Evolutionary conservation across 2,797 vertebrate genomes (phyloP).

Genomic region (Esox lucius): DNA sequence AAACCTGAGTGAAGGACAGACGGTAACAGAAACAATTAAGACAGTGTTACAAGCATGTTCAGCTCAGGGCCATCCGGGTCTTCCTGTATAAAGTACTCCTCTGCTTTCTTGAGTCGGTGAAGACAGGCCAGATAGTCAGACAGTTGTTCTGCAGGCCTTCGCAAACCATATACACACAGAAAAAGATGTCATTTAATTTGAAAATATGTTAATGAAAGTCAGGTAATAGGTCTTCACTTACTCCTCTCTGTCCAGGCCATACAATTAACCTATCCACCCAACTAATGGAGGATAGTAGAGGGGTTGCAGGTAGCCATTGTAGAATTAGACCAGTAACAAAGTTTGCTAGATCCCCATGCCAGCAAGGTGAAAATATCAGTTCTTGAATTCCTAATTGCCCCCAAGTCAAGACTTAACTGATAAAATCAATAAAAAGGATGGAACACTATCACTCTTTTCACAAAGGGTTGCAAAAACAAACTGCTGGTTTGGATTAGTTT

Average conservation of each 20-base stretch:
- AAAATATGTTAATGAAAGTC: not conserved
- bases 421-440: too few relatives aligned
- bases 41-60: constrained; percentile 4
- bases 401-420: too few relatives aligned
- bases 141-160: not conserved
- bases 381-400: too few relatives aligned
- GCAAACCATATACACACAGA: not conserved
- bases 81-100: constrained; percentile 83
- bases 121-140: constrained; percentile 57
- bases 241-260: not conserved
- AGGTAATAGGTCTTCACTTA: not conserved
- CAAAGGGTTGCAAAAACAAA: not conserved
- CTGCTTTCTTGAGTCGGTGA: constrained; percentile 81
- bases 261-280: too few relatives aligned
- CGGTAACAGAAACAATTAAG: not conserved
- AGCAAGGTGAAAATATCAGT: too few relatives aligned
- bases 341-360: too few relatives aligned
- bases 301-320: too few relatives aligned
- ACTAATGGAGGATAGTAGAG: too few relatives aligned
- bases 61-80: constrained; percentile 29
- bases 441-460: not conserved
- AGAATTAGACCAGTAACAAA: too few relatives aligned
- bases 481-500: not conserved
- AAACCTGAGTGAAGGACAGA: not conserved
- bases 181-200: not conserved